These are phyloP conservation scores for Muntiacus reevesi DNA, from an alignment of 2,113 vertebrate species.

Conservation along the genomic window DNA sequence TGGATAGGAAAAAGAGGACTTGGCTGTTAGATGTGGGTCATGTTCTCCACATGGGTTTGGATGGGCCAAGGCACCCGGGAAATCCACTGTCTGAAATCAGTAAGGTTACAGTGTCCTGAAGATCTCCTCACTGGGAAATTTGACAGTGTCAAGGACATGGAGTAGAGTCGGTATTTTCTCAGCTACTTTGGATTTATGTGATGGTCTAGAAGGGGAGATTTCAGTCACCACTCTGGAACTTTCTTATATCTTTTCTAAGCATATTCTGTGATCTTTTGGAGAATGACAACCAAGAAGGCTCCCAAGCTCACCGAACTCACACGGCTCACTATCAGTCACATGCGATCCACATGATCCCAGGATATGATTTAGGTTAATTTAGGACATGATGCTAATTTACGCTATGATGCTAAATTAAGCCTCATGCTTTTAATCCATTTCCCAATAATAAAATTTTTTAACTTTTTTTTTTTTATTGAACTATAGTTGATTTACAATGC, in stretches of 20 bases:
- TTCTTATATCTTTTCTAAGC: not conserved
- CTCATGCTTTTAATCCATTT: not conserved
- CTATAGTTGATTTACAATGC: not conserved
- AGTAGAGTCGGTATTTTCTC: not conserved
- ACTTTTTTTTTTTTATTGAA: not conserved
- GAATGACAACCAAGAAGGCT: too few species aligned
- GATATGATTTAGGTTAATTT: not conserved
- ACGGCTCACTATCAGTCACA: accelerated
- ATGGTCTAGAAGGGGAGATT: not conserved
- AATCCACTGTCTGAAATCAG: accelerated
- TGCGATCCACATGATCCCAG: accelerated
- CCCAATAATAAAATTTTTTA: not conserved
- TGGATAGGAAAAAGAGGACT: not conserved
- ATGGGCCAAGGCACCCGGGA: not conserved
- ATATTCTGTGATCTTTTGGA: accelerated
- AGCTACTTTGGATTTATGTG: not conserved
- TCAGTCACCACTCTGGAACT: not conserved
- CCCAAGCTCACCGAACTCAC: accelerated
- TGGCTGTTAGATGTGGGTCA: accelerated
- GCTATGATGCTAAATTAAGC: not conserved
- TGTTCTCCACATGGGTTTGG: not conserved
- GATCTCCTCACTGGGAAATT: not conserved
- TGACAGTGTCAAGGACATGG: accelerated
- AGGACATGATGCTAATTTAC: not conserved
- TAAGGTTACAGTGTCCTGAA: accelerated